phyloP scores from a whole-genome alignment of 2,888 invertebrate genomes.

The Drosophila colorata region DNA sequence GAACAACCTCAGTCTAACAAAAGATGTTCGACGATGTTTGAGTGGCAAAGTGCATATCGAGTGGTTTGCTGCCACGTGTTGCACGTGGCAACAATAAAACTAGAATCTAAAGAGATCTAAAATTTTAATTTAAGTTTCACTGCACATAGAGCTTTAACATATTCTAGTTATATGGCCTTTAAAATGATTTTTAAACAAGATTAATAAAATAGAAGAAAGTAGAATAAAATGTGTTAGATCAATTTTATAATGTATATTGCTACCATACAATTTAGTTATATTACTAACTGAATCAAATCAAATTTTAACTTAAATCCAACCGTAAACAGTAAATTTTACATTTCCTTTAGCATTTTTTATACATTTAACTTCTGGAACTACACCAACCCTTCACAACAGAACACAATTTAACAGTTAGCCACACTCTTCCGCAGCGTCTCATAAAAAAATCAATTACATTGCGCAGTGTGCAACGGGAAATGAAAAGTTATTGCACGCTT shows the following conservation, averaged over 20 bases:
- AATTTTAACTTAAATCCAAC: too few relatives aligned
- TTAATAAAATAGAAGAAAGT: too few relatives aligned
- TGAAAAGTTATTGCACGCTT: conserved; percentile 76
- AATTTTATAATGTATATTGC: too few relatives aligned
- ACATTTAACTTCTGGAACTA: conserved; percentile 14
- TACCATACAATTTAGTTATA: too few relatives aligned
- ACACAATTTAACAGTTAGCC: conserved; percentile 15
- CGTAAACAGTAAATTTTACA: too few relatives aligned
- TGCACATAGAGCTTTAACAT: too few relatives aligned
- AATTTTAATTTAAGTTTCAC: too few relatives aligned
- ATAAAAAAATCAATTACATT: conserved; percentile 65
- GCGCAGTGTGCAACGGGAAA: conserved; percentile 55
- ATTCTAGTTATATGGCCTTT: too few relatives aligned
- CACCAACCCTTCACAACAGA: background rate
- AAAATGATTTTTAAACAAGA: too few relatives aligned
- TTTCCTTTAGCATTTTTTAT: background rate
- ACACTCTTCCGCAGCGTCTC: conserved; percentile 23
- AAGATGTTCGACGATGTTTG: conserved; percentile 15
- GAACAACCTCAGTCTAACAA: background rate
- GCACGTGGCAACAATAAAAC: conserved; percentile 1
- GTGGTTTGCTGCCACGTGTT: conserved; percentile 11
- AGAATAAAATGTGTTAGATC: too few relatives aligned
- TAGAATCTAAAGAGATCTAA: too few relatives aligned
- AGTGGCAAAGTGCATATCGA: conserved; percentile 48
- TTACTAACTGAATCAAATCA: too few relatives aligned